Conservation (phyloP, 2,113 vertebrate genomes). For the Peromyscus leucopus region DNA sequence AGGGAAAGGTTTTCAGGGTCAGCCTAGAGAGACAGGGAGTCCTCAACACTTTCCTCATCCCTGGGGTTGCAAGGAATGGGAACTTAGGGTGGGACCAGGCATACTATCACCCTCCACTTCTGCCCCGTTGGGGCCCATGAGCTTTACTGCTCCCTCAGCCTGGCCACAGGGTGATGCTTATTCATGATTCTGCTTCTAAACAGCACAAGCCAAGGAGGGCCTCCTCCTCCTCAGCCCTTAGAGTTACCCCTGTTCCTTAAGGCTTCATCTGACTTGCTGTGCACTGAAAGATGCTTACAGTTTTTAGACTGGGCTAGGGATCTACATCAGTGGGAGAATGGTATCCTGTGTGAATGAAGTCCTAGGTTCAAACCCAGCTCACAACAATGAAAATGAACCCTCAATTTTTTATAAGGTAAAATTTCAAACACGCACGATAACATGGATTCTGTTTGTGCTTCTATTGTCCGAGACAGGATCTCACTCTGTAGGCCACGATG, state of each 20-base stretch:
- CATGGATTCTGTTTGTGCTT: not conserved
- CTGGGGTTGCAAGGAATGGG: not conserved
- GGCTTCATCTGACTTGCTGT: not conserved
- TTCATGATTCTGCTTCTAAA: not conserved
- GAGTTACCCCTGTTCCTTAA: not conserved
- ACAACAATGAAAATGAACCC: not conserved
- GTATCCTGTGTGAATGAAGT: not conserved
- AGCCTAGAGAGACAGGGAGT: not conserved
- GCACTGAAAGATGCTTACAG: not conserved
- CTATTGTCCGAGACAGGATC: not conserved
- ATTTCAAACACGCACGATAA: not conserved
- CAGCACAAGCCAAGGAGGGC: not conserved
- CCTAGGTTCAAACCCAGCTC: not conserved
- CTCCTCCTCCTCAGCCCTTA: not conserved
- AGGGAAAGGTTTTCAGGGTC: not conserved
- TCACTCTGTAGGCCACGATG: not conserved
- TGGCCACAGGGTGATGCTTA: not conserved
- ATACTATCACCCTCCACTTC: no score
- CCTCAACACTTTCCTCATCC: not conserved
- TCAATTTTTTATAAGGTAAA: not conserved
- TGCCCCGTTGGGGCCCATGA: not conserved
- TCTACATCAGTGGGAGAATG: no score
- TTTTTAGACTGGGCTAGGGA: not conserved
- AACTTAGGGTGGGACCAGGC: not conserved
- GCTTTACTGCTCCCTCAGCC: not conserved